phyloP scores from a whole-genome alignment of 2,797 vertebrate species.

The Phalloptychus januarius region DNA sequence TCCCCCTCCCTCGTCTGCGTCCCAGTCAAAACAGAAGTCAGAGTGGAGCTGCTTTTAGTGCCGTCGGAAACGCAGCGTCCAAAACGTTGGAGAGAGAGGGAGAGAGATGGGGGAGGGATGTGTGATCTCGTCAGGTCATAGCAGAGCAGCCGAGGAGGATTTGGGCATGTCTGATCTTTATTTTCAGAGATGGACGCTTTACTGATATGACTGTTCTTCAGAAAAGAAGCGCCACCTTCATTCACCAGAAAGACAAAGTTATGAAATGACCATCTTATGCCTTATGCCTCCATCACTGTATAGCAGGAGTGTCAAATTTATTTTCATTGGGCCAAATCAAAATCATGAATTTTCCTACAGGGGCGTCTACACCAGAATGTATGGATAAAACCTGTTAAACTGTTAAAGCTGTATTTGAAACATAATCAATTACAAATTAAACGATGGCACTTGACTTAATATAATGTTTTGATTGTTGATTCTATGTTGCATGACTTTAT shows the following conservation, averaged over 20 bases:
- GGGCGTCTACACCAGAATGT: no score
- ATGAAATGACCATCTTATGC: background rate
- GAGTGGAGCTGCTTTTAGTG: slow-evolving; percentile 63
- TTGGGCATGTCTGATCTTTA: slow-evolving; percentile 37
- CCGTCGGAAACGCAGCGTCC: slow-evolving; percentile 54
- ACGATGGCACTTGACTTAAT: no score
- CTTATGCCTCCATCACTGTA: background rate
- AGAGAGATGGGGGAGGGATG: slow-evolving; percentile 46
- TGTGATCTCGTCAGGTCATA: background rate
- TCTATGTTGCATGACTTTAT: no score
- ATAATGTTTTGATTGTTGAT: no score
- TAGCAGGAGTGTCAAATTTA: no score
- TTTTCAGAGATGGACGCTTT: slow-evolving; percentile 24
- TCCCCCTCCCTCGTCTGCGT: slow-evolving; percentile 6
- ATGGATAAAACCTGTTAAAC: no score
- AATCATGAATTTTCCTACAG: no score
- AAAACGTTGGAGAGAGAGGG: slow-evolving; percentile 42
- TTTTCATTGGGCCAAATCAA: no score
- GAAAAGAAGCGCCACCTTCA: background rate
- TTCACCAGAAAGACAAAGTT: background rate
- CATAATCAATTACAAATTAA: no score
- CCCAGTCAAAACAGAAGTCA: slow-evolving; percentile 73
- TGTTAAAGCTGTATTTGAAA: no score
- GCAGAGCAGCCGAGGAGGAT: slow-evolving; percentile 47
- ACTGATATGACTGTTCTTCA: background rate